Evolutionary conservation across 64 coral and sea anemone species (phyloP).

Genomic region (Orbicella faveolata): DNA sequence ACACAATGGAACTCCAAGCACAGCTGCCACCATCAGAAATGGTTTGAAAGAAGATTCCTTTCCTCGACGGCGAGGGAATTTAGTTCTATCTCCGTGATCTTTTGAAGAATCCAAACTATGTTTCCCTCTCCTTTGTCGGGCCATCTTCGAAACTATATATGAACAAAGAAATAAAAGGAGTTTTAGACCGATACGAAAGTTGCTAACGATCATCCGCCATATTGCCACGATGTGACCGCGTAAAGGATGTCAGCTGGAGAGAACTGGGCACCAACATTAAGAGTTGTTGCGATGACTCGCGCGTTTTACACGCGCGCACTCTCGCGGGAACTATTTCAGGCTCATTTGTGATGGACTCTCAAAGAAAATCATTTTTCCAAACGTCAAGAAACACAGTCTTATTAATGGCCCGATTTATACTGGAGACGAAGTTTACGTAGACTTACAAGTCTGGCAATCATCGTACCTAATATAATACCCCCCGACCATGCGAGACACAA

Average conservation of each 20-base stretch:
- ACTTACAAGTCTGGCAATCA: too few species aligned
- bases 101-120: constrained; percentile 17
- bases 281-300: not conserved
- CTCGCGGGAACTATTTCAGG: not conserved
- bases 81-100: constrained; percentile 40
- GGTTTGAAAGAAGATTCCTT: constrained; percentile 1
- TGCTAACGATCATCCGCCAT: constrained; percentile 20
- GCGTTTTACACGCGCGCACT: not conserved
- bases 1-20: constrained; percentile 40
- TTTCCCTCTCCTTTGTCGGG: constrained; percentile 10
- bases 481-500: too few species aligned
- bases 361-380: too few species aligned
- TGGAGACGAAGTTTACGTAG: too few species aligned
- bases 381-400: too few species aligned
- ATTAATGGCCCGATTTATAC: too few species aligned
- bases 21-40: not conserved
- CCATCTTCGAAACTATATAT: constrained; percentile 16
- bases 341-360: too few species aligned
- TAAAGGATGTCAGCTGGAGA: not conserved
- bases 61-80: constrained; percentile 11
- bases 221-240: constrained; percentile 32
- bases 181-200: constrained; percentile 1
- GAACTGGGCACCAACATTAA: not conserved
- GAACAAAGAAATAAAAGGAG: not conserved
- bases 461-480: too few species aligned